A percentile compares a stretch with the other conserved stretches of the same genome.
These are phyloP conservation scores for Bombus pyrosoma DNA, from an alignment of 1,140 invertebrate genomes.

Conservation along the genomic window DNA sequence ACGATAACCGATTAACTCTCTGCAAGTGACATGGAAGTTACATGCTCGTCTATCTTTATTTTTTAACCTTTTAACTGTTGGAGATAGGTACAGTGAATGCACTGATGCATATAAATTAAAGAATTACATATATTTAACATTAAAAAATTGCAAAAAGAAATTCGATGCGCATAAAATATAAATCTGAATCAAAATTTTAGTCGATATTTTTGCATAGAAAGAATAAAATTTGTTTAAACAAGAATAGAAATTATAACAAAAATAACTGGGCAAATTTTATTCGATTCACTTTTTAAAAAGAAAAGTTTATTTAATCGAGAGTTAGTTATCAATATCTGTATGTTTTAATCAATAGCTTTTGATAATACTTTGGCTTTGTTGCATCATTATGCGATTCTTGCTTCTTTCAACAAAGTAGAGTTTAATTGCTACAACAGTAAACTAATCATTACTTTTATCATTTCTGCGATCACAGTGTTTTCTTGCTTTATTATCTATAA, in stretches of 20 bases:
- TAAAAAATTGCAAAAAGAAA: not conserved
- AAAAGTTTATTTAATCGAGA: not conserved
- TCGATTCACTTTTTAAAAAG: not conserved
- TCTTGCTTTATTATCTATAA: not conserved
- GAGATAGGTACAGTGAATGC: not conserved
- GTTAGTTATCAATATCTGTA: not conserved
- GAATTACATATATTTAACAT: not conserved
- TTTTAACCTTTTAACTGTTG: not conserved
- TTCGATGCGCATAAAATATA: not conserved
- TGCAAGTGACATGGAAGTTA: not conserved
- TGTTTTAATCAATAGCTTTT: not conserved
- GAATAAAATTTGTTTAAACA: too few relatives aligned
- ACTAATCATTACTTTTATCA: not conserved
- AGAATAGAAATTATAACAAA: not conserved
- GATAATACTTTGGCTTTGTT: not conserved
- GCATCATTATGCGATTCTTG: not conserved
- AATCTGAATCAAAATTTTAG: too few relatives aligned
- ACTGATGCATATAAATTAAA: not conserved
- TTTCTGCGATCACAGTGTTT: not conserved
- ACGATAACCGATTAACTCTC: not conserved
- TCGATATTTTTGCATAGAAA: too few relatives aligned
- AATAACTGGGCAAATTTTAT: not conserved
- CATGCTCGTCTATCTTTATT: not conserved
- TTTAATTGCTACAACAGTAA: not conserved
- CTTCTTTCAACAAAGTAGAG: not conserved